Percentiles rank a stretch among this genome's conserved stretches.
Evolutionary conservation across 2,797 vertebrate species (phyloP).

Genomic region (Anableps anableps): DNA sequence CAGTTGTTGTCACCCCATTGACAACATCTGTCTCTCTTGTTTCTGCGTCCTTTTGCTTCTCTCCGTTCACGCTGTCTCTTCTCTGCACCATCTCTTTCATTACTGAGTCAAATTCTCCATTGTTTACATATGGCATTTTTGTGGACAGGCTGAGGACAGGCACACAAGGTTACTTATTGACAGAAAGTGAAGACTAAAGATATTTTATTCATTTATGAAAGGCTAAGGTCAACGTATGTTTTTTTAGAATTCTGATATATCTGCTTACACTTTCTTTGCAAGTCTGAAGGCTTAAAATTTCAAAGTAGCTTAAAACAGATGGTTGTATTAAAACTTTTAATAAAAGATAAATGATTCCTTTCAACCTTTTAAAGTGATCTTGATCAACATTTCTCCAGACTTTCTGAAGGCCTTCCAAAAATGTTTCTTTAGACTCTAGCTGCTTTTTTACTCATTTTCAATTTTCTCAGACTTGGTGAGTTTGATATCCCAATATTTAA

Average conservation of each 20-base stretch:
- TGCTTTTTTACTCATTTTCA: no score
- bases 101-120: slow-evolving; percentile 44
- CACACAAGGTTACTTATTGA: slow-evolving; percentile 32
- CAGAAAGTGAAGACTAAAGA: slow-evolving; percentile 2
- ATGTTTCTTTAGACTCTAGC: not conserved
- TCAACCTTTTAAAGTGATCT: not conserved
- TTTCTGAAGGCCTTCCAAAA: not conserved
- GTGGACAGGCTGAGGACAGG: slow-evolving; percentile 55
- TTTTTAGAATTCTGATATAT: not conserved
- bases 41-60: slow-evolving; percentile 55
- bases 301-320: not conserved
- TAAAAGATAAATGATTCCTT: not conserved
- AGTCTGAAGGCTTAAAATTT: not conserved
- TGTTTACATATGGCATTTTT: slow-evolving; percentile 50
- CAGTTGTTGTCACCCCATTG: slow-evolving; percentile 40
- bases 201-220: not conserved
- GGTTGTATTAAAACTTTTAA: not conserved
- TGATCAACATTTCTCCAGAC: not conserved
- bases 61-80: slow-evolving; percentile 40
- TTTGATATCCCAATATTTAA: not conserved
- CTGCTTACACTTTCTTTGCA: not conserved
- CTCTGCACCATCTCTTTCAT: slow-evolving; percentile 43
- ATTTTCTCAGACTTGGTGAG: not conserved
- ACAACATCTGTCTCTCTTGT: slow-evolving; percentile 49
- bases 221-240: not conserved